A percentile compares a stretch with the other conserved stretches of the same genome.
Evolutionary conservation across 2,797 vertebrate genomes (phyloP).

Genomic region (Dipus sagitta): DNA sequence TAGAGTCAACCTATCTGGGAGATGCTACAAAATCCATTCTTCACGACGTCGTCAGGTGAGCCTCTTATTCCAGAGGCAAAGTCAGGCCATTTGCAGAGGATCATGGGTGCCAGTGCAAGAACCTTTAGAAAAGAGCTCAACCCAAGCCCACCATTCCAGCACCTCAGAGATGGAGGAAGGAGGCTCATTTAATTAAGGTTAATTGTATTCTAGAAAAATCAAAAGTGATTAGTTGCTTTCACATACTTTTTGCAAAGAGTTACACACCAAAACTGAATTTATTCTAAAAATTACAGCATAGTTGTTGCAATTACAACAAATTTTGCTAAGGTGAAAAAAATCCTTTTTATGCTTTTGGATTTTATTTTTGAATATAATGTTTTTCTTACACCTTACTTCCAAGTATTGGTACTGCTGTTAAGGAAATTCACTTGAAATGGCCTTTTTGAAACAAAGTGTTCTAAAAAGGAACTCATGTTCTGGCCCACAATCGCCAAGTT

Average conservation of each 20-base stretch:
- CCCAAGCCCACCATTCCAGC: too few species aligned
- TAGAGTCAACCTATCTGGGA: background rate
- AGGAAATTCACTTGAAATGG: background rate
- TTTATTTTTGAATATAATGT: background rate
- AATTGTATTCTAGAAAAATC: conserved; percentile 67
- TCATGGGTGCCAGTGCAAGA: too few species aligned
- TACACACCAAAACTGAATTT: background rate
- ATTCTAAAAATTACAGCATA: background rate
- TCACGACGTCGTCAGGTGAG: too few species aligned
- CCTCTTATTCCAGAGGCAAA: too few species aligned
- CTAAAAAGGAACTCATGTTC: background rate
- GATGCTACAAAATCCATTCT: too few species aligned
- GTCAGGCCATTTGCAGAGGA: too few species aligned
- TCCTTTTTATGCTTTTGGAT: background rate
- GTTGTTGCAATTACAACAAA: background rate
- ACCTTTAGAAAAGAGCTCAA: too few species aligned
- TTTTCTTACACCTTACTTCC: background rate
- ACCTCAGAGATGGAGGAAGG: too few species aligned
- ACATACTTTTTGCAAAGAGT: background rate
- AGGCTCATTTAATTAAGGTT: too few species aligned
- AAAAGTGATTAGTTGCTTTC: background rate
- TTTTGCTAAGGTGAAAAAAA: background rate
- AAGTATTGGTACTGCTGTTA: background rate
- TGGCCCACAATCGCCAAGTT: background rate
- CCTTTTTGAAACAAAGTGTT: conserved; percentile 11